Percentiles rank a stretch among this genome's conserved stretches.
Conservation (phyloP, 2,113 vertebrate species). For the Hippocampus barbouri region DNA sequence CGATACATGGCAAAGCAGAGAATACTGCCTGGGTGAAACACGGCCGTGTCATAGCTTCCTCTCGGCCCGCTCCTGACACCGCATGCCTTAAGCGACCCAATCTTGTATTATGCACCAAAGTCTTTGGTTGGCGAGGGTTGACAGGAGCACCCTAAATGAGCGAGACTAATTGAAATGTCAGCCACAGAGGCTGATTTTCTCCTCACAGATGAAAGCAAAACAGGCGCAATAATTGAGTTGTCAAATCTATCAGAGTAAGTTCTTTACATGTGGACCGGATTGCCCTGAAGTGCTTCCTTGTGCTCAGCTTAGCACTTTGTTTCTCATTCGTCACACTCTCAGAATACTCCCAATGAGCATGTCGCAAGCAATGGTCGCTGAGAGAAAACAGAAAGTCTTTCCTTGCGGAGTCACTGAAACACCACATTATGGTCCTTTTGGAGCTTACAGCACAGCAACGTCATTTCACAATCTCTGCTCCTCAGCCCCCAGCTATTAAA, state of each 20-base stretch:
- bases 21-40: slow-evolving; percentile 29
- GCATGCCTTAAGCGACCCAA: slow-evolving; percentile 28
- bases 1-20: background rate
- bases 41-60: slow-evolving; percentile 18
- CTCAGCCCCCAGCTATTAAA: slow-evolving; percentile 11
- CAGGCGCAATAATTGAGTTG: slow-evolving; percentile 64
- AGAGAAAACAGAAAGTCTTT: slow-evolving; percentile 33
- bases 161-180: slow-evolving; percentile 66
- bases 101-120: slow-evolving; percentile 36
- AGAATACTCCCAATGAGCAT: slow-evolving; percentile 35
- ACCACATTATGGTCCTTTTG: slow-evolving; percentile 32
- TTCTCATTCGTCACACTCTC: slow-evolving; percentile 42
- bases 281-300: slow-evolving; percentile 44
- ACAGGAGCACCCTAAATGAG: slow-evolving; percentile 37
- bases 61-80: slow-evolving; percentile 1
- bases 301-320: slow-evolving; percentile 50
- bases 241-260: slow-evolving; percentile 57
- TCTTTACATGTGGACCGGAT: slow-evolving; percentile 25
- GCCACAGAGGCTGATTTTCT: slow-evolving; percentile 42
- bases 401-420: slow-evolving; percentile 10
- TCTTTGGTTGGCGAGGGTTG: slow-evolving; percentile 27
- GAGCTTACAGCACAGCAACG: background rate
- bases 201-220: slow-evolving; percentile 45
- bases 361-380: slow-evolving; percentile 27
- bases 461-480: background rate